Percentiles rank a stretch among this genome's conserved stretches.
These are phyloP conservation scores for Ethmia dodecea DNA, from an alignment of 2,888 invertebrate species.

Conservation along the genomic window DNA sequence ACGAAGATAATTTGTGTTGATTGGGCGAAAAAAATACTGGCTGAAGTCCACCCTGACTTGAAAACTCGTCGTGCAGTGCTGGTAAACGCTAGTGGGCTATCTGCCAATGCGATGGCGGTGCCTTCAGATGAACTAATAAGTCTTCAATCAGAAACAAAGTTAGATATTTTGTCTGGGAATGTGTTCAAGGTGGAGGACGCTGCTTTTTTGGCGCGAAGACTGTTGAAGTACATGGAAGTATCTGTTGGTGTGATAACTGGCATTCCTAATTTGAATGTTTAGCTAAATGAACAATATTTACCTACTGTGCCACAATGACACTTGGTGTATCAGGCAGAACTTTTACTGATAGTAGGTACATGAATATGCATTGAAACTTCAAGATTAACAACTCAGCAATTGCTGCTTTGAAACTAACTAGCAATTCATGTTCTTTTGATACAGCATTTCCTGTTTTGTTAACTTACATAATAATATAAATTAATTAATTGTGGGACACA, in stretches of 20 bases:
- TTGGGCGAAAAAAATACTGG: constrained; percentile 52
- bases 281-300: too few species aligned
- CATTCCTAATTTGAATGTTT: constrained; percentile 62
- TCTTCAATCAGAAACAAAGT: constrained; percentile 45
- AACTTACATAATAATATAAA: too few species aligned
- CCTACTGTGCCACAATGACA: too few species aligned
- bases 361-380: neutral
- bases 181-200: constrained; percentile 43
- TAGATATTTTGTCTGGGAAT: constrained; percentile 60
- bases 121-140: constrained; percentile 48
- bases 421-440: too few species aligned
- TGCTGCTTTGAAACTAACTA: neutral
- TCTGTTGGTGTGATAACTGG: constrained; percentile 60
- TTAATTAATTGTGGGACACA: too few species aligned
- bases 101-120: constrained; percentile 57
- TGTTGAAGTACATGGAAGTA: constrained; percentile 59
- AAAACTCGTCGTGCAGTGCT: constrained; percentile 53
- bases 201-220: constrained; percentile 43
- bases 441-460: too few species aligned
- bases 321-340: too few species aligned
- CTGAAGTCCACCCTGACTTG: constrained; percentile 60
- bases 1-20: constrained; percentile 56
- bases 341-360: neutral
- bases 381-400: neutral
- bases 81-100: constrained; percentile 58